phyloP scores from a whole-genome alignment of 2,797 vertebrate genomes.

The Leuciscus waleckii region DNA sequence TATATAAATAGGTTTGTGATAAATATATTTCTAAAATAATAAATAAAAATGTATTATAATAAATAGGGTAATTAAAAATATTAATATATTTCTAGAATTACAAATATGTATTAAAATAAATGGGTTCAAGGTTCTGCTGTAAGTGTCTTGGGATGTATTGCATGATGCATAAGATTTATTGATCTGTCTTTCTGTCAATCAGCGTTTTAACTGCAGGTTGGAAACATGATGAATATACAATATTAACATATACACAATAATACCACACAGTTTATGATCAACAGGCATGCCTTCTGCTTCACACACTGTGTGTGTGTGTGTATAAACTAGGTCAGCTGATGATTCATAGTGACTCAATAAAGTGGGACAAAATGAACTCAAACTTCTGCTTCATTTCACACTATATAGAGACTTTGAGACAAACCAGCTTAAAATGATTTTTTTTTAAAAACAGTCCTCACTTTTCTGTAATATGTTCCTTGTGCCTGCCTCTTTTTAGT shows the following conservation, averaged over 20 bases:
- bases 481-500: not conserved
- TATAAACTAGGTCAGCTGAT: not conserved
- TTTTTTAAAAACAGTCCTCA: not conserved
- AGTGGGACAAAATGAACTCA: not conserved
- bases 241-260: not conserved
- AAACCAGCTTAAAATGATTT: not conserved
- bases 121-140: not conserved
- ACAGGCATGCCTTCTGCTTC: slow-evolving; percentile 9
- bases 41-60: no score
- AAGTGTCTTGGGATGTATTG: not conserved
- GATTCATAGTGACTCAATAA: slow-evolving; percentile 18
- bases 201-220: not conserved
- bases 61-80: not conserved
- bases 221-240: not conserved
- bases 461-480: not conserved
- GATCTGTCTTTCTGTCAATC: not conserved
- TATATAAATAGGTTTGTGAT: not conserved
- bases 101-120: not conserved
- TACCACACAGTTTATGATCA: not conserved
- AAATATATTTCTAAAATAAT: no score
- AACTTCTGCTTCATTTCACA: not conserved
- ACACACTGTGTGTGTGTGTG: not conserved
- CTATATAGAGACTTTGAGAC: not conserved
- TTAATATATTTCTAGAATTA: not conserved
- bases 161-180: not conserved